Evolutionary conservation across 1,140 invertebrate species (phyloP), one percentile per base, ranked within the genome.

Genomic region (Bathynomus jamesi): DNA sequence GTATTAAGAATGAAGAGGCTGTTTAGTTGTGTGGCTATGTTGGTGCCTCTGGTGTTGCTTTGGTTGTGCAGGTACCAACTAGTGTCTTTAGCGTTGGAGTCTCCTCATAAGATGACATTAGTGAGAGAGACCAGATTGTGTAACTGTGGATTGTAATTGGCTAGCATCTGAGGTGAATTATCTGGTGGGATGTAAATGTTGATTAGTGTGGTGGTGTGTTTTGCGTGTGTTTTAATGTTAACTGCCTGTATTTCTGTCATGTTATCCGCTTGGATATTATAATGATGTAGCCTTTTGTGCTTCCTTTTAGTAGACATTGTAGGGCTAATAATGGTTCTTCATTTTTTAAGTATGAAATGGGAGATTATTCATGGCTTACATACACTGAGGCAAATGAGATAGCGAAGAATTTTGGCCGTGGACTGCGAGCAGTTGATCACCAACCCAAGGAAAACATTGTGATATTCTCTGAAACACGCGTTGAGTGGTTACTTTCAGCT

Each of bases 401-500:
- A 78, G 88, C 93, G 3, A 82, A 86, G 0, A 85, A 88, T 75
- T 92, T 98, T 82, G 91, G 91, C 28, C 87, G 86, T 61, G 94
- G 93, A 3, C 82, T 97, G 28, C 82, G 87, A 4, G 87, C 79
- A n/a, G 71, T 84, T 40, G 87, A 85, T 5, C 86, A 90, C 71
- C 82, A 85, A 66, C 86, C 88, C 0, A 85, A 85, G 8, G 83
- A 87, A 65, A 94, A 92, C 78, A 83, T 99, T 71, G 91, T 94
- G 21, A 92, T 99, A 78, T 99, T 98, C 83, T 93, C 96, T 0
- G 97, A 99, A 85, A 99, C 96, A 0, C 85, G 96, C 75, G 91
- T 91, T 27, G 96, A 99, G 85, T 99, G 96, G 96, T 90, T 99
- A 87, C 88, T 98, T 40, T 90, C 94, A 0, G 92, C 95, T 4